Evolutionary conservation across 2,113 vertebrate species (phyloP).

Genomic region (Thamnophis sirtalis): DNA sequence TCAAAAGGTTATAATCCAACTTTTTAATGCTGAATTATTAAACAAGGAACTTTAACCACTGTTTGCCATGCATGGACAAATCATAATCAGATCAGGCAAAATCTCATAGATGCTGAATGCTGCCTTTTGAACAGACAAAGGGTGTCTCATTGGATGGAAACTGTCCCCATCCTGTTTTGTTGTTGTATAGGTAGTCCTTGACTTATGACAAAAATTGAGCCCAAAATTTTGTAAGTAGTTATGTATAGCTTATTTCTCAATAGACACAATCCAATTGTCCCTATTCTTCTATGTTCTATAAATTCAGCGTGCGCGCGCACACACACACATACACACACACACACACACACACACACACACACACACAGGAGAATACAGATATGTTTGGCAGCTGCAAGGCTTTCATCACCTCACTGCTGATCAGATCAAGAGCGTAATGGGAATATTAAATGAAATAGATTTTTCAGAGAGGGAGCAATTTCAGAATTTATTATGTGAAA

Average conservation of each 20-base stretch:
- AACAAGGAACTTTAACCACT: background rate
- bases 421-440: background rate
- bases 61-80: background rate
- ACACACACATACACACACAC: background rate
- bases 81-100: background rate
- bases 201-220: too few species aligned
- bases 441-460: background rate
- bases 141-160: background rate
- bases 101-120: background rate
- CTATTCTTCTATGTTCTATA: background rate
- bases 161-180: too few species aligned
- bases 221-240: background rate
- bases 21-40: background rate
- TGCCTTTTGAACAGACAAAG: background rate
- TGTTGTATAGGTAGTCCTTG: background rate
- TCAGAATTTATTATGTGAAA: background rate
- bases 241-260: background rate
- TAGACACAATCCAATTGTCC: background rate
- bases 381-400: background rate
- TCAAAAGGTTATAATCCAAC: background rate
- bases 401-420: background rate
- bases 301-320: too few species aligned
- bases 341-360: background rate
- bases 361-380: background rate
- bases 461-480: background rate